Conservation (phyloP, 2,113 vertebrate genomes). For the Perca schrenkii region DNA sequence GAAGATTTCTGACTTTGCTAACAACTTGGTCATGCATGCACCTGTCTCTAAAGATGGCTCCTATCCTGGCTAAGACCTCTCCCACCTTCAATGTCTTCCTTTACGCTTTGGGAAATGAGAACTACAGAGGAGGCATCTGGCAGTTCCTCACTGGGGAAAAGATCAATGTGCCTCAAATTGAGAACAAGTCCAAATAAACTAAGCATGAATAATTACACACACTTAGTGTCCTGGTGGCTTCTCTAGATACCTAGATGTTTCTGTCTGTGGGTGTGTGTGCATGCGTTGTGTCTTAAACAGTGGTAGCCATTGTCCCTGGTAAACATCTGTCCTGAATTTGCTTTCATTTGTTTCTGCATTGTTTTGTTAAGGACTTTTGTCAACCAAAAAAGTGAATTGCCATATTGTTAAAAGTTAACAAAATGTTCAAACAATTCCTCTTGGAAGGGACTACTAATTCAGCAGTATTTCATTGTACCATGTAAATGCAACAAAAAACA, state of each 20-base stretch:
- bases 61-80: constrained; percentile 92
- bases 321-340: constrained; percentile 10
- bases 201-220: constrained; percentile 60
- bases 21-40: neutral
- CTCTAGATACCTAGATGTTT: constrained; percentile 60
- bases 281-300: constrained; percentile 36
- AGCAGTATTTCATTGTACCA: neutral
- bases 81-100: constrained; percentile 91
- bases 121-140: constrained; percentile 92
- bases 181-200: constrained; percentile 91
- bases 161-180: constrained; percentile 86
- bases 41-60: constrained; percentile 88
- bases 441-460: neutral
- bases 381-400: neutral
- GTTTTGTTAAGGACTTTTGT: neutral
- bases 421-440: neutral
- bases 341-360: constrained; percentile 1
- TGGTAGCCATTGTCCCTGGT: constrained; percentile 3
- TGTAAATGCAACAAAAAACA: neutral
- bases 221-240: constrained; percentile 70
- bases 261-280: constrained; percentile 46
- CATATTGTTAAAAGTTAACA: neutral
- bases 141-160: constrained; percentile 90
- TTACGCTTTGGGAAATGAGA: constrained; percentile 92
- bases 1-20: neutral